Evolutionary conservation across 1,140 invertebrate species (phyloP).

Genomic region (Drosophila insularis): DNA sequence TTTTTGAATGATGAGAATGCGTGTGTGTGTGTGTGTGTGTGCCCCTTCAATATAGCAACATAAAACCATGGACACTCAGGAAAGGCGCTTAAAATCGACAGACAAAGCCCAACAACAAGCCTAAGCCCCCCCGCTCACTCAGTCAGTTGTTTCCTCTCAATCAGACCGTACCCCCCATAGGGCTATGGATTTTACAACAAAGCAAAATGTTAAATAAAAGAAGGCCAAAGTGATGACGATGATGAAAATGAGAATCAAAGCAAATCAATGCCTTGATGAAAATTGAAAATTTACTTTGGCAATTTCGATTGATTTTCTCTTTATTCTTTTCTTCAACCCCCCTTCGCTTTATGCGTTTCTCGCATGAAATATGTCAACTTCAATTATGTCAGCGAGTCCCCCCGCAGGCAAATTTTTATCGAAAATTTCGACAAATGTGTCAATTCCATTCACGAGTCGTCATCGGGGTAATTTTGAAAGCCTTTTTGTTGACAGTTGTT

Average conservation of each 20-base stretch:
- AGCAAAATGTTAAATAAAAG: constrained; percentile 67
- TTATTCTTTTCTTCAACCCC: constrained; percentile 3
- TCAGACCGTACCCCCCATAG: constrained; percentile 9
- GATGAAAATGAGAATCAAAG: constrained; percentile 73
- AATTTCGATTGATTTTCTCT: constrained; percentile 46
- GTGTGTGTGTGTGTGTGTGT: neutral
- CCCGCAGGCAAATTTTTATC: constrained; percentile 50
- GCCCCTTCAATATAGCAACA: neutral
- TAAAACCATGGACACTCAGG: constrained; percentile 37
- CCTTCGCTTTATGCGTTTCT: neutral
- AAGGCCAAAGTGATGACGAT: constrained; percentile 50
- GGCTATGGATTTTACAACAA: constrained; percentile 46
- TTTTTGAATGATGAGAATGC: constrained; percentile 25
- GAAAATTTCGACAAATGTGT: constrained; percentile 70
- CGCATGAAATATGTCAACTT: constrained; percentile 78
- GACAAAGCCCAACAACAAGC: constrained; percentile 52
- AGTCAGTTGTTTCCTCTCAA: neutral
- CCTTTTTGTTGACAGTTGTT: constrained; percentile 66
- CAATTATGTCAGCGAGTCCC: constrained; percentile 53
- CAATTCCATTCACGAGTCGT: constrained; percentile 38
- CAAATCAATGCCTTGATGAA: constrained; percentile 73
- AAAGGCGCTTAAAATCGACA: constrained; percentile 53
- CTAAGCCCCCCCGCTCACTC: constrained; percentile 32
- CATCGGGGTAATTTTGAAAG: constrained; percentile 60
- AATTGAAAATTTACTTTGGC: constrained; percentile 78